A percentile compares a stretch with the other conserved stretches of the same genome.
These are phyloP conservation scores for Henricia sp. DNA, from an alignment of 53 echinoderm and acorn worm genomes.

Conservation along the genomic window DNA sequence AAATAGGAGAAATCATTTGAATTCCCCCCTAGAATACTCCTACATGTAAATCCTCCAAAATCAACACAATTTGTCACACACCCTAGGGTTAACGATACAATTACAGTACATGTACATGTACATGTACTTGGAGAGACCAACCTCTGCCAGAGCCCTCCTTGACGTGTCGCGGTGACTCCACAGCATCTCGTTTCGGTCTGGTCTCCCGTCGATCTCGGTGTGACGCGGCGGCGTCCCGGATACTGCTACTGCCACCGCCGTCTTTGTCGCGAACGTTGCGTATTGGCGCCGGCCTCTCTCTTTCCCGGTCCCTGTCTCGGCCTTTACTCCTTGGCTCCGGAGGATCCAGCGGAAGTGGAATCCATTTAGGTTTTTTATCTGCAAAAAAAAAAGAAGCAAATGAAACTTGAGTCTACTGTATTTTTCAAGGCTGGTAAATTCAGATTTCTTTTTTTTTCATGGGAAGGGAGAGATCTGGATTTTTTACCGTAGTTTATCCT, in stretches of 20 bases:
- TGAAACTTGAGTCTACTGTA: too few species aligned
- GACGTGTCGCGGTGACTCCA: constrained; percentile 33
- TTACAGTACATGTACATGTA: too few species aligned
- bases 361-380: constrained; percentile 98
- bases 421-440: too few species aligned
- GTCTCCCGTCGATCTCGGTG: constrained; percentile 56
- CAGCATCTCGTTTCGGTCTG: constrained; percentile 36
- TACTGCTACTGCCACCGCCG: not conserved
- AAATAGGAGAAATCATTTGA: too few species aligned
- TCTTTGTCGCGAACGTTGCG: constrained; percentile 51
- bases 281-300: constrained; percentile 47
- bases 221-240: constrained; percentile 31
- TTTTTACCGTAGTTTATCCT: too few species aligned
- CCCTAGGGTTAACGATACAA: not conserved
- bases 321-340: constrained; percentile 75
- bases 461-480: too few species aligned
- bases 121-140: too few species aligned
- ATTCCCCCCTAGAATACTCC: too few species aligned
- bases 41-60: too few species aligned
- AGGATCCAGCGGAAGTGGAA: constrained; percentile 83
- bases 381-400: constrained; percentile 8
- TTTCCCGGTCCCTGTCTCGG: constrained; percentile 50
- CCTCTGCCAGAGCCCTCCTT: constrained; percentile 60
- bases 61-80: too few species aligned
- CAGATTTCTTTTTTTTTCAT: too few species aligned